Base-by-base conservation (phyloP, 2,888 invertebrate genomes). In the Flexamia atlantica region DNA sequence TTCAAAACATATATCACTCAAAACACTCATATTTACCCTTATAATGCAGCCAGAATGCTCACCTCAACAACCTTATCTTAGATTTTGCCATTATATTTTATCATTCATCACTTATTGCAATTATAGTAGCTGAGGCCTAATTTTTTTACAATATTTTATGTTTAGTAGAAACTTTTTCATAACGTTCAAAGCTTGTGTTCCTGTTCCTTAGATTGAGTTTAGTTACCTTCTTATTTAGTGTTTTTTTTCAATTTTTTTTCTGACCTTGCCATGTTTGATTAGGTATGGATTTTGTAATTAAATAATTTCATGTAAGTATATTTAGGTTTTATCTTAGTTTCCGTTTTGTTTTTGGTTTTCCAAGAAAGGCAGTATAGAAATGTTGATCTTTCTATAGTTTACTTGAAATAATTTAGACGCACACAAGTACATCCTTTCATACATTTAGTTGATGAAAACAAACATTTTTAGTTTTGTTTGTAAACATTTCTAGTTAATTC, bases 151-250 rank as follows among this genome's bases (percentile, higher is more conserved):
- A 57, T 57, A 57, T 7, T 57, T 28, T 28, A 28, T 28, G 28
- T 30, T 30, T 64, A 64, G 64, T 64, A 14, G 28, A 12, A 2
- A 64, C 5, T 28, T 64, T 64, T 64, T 1, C 64, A 12, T 14
- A 64, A 14, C 9, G 64, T 64, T 64, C 64, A 64, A 64, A 64
- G 30, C 64, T 64, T 28, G 64, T 30, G 64, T 64, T 28, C 64
- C 64, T 64, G 64, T 64, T 64, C 5, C 20, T 28, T 64, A 5
- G 14, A 9, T 23, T 53, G 20, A 23, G 3, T 53, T 53, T 53
- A 53, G 53, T 53, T 53, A 53, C 53, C 53, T 20, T 53, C 1
- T 46, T 4, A 23, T 7, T 23, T 53, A 23, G 23, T 53, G 7
- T 53, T 12, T 53, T 20, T 23, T 23, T 46, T 46, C 14, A 14